Percentiles rank a stretch among this genome's conserved stretches.
Conservation (phyloP, 2,888 invertebrate genomes). For the Dynastes maya region DNA sequence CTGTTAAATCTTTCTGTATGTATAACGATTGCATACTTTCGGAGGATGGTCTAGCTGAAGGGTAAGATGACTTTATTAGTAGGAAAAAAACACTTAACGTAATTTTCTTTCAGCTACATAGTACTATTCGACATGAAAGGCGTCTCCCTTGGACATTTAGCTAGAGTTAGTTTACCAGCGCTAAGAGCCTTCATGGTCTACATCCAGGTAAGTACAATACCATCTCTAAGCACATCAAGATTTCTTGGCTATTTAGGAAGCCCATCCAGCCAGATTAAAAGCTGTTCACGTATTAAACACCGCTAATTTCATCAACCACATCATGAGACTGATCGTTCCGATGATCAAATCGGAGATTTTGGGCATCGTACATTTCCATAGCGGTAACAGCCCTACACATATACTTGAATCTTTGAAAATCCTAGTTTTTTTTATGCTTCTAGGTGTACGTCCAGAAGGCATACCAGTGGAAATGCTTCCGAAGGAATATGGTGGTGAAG, state of each 20-base stretch:
- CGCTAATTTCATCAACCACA: conserved; percentile 79
- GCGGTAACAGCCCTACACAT: conserved; percentile 59
- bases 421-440: conserved; percentile 37
- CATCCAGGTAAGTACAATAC: conserved; percentile 74
- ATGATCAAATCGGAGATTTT: conserved; percentile 77
- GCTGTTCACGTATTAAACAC: conserved; percentile 79
- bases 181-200: conserved; percentile 78
- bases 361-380: conserved; percentile 75
- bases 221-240: no score
- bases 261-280: conserved; percentile 78
- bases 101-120: conserved; percentile 72
- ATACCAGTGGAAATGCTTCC: conserved; percentile 68
- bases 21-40: conserved; percentile 79
- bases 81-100: no score
- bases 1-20: conserved; percentile 78
- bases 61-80: conserved; percentile 59
- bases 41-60: conserved; percentile 72
- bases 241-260: conserved; percentile 71
- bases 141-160: conserved; percentile 77
- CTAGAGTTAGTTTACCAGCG: conserved; percentile 77
- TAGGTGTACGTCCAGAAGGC: conserved; percentile 65
- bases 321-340: conserved; percentile 78
- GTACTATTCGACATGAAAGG: conserved; percentile 81
- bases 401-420: not conserved
- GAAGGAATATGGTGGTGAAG: conserved; percentile 77